Evolutionary conservation across 2,797 vertebrate species (phyloP).

Genomic region (Gouania willdenowi): DNA sequence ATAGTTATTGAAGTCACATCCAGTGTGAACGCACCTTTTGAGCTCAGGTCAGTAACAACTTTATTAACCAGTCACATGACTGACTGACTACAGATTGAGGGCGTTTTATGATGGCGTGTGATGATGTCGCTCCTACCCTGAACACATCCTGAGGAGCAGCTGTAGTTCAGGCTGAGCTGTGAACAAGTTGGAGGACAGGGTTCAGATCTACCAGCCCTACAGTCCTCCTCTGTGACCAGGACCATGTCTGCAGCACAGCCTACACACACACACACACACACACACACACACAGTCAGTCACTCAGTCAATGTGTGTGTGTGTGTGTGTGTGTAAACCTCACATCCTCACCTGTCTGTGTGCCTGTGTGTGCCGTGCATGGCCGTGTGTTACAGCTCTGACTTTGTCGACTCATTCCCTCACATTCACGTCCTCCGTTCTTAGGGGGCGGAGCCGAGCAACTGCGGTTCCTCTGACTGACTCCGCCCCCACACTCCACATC

Average conservation of each 20-base stretch:
- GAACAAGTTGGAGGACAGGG: slow-evolving; percentile 78
- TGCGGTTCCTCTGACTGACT: slow-evolving; percentile 69
- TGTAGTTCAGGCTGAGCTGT: slow-evolving; percentile 63
- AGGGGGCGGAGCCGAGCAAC: slow-evolving; percentile 81
- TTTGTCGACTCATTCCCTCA: slow-evolving; percentile 74
- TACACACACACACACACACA: too few species aligned
- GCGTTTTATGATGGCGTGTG: too few species aligned
- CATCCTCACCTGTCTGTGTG: slow-evolving; percentile 71
- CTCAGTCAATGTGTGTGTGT: not conserved
- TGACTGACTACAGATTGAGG: too few species aligned
- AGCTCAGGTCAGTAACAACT: too few species aligned
- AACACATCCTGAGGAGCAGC: slow-evolving; percentile 74
- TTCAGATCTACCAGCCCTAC: slow-evolving; percentile 58
- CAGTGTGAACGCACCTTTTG: too few species aligned
- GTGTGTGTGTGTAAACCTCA: too few species aligned
- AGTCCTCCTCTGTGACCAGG: slow-evolving; percentile 71
- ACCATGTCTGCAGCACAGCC: slow-evolving; percentile 74
- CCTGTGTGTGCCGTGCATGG: slow-evolving; percentile 62
- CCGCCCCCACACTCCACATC: slow-evolving; percentile 80
- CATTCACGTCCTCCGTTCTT: slow-evolving; percentile 84
- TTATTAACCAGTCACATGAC: too few species aligned
- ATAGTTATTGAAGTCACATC: too few species aligned
- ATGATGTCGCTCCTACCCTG: slow-evolving; percentile 76
- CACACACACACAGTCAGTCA: too few species aligned
- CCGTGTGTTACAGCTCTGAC: slow-evolving; percentile 77